Conservation (phyloP, 1,140 invertebrate genomes). For the Druon quercuslanigerum region DNA sequence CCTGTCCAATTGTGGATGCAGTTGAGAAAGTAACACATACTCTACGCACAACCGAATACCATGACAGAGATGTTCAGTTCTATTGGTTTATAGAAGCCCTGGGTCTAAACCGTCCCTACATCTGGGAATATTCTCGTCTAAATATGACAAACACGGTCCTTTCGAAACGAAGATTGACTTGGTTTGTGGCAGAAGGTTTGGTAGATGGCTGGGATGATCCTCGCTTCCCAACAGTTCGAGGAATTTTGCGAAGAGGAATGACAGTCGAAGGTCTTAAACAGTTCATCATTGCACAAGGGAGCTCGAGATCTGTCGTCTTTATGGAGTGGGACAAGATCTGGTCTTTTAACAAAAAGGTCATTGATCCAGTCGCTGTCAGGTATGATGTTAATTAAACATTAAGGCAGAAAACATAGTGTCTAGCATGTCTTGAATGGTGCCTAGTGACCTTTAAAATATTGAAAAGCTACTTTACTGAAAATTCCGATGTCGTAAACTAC, state of each 20-base stretch:
- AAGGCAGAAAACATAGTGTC: background rate
- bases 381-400: slow-evolving; percentile 38
- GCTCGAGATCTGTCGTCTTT: slow-evolving; percentile 96
- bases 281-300: slow-evolving; percentile 99
- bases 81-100: slow-evolving; percentile 96
- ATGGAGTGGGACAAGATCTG: slow-evolving; percentile 99
- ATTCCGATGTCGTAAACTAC: too few species aligned
- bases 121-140: slow-evolving; percentile 94
- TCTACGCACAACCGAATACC: slow-evolving; percentile 98
- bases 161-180: slow-evolving; percentile 97
- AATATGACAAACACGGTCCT: slow-evolving; percentile 99
- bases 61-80: slow-evolving; percentile 98
- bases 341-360: slow-evolving; percentile 98
- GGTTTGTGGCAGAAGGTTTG: slow-evolving; percentile 95
- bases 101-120: slow-evolving; percentile 91
- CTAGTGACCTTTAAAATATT: background rate
- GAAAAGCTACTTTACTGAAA: background rate
- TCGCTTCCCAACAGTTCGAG: slow-evolving; percentile 97
- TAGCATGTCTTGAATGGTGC: background rate
- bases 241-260: slow-evolving; percentile 96
- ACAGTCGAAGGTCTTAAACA: slow-evolving; percentile 97
- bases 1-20: slow-evolving; percentile 98
- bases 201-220: slow-evolving; percentile 99
- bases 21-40: slow-evolving; percentile 98
- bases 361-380: slow-evolving; percentile 69